phyloP scores from a whole-genome alignment of 2,797 vertebrate species.

The Gobio occitaniae region DNA sequence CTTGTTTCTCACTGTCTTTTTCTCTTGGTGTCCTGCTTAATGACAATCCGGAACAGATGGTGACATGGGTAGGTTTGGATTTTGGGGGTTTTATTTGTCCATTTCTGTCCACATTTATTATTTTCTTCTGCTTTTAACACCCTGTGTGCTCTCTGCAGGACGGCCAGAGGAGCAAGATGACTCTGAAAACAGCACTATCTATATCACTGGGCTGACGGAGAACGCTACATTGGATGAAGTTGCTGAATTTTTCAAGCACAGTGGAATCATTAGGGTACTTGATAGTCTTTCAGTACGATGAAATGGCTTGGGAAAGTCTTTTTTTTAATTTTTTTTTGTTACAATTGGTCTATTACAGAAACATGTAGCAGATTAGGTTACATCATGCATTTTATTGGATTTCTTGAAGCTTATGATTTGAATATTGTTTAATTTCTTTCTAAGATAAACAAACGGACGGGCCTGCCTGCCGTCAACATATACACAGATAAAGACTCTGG shows the following conservation, averaged over 20 bases:
- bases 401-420: neutral
- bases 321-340: neutral
- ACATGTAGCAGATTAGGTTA: neutral
- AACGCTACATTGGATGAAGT: slow-evolving; percentile 92
- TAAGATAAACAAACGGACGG: slow-evolving; percentile 95
- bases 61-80: slow-evolving; percentile 80
- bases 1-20: slow-evolving; percentile 49
- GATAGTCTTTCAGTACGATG: neutral
- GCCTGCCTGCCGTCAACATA: slow-evolving; percentile 94
- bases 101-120: neutral
- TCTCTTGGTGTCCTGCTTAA: slow-evolving; percentile 61
- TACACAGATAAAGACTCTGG: slow-evolving; percentile 95
- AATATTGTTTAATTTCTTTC: neutral
- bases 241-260: slow-evolving; percentile 95
- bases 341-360: neutral
- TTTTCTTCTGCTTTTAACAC: neutral
- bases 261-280: slow-evolving; percentile 89
- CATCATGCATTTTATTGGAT: neutral
- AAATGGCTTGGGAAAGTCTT: neutral
- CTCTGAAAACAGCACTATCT: slow-evolving; percentile 93
- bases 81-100: neutral
- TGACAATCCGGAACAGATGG: slow-evolving; percentile 80
- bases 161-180: slow-evolving; percentile 90
- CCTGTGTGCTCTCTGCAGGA: slow-evolving; percentile 59
- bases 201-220: too few relatives aligned